phyloP scores from a whole-genome alignment of 2,888 invertebrate species.

The Clunio marinus region DNA sequence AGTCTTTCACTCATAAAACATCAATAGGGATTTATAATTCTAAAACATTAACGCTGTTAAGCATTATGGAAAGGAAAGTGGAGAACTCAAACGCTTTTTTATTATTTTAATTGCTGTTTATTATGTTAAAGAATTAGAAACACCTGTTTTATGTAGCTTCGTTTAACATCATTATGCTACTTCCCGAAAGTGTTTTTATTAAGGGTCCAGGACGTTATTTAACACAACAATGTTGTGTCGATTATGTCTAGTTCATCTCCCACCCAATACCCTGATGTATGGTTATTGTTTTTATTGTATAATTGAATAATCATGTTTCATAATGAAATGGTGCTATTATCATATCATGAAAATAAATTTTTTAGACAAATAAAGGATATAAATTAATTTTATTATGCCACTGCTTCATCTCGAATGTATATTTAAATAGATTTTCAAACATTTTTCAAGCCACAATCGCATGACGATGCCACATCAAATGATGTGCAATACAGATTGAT shows the following conservation, averaged over 20 bases:
- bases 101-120: constrained; percentile 30
- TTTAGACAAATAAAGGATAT: constrained; percentile 7
- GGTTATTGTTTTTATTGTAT: constrained; percentile 34
- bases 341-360: not conserved
- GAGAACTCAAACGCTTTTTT: constrained; percentile 8
- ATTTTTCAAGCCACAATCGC: constrained; percentile 7
- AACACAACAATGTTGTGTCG: constrained; percentile 21
- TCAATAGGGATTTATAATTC: not conserved
- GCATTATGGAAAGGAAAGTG: too few species aligned
- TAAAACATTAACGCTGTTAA: not conserved
- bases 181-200: constrained; percentile 1
- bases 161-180: not conserved
- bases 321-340: constrained; percentile 35
- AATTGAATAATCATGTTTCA: constrained; percentile 36
- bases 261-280: constrained; percentile 6
- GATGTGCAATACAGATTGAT: constrained; percentile 2
- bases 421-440: constrained; percentile 1
- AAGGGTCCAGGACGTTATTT: not conserved
- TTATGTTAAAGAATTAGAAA: constrained; percentile 28
- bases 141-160: constrained; percentile 12
- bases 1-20: constrained; percentile 8
- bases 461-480: not conserved
- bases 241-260: constrained; percentile 15
- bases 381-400: constrained; percentile 29
- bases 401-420: too few species aligned